Evolutionary conservation across 2,113 vertebrate genomes (phyloP).

Genomic region (Tragelaphus buxtoni): DNA sequence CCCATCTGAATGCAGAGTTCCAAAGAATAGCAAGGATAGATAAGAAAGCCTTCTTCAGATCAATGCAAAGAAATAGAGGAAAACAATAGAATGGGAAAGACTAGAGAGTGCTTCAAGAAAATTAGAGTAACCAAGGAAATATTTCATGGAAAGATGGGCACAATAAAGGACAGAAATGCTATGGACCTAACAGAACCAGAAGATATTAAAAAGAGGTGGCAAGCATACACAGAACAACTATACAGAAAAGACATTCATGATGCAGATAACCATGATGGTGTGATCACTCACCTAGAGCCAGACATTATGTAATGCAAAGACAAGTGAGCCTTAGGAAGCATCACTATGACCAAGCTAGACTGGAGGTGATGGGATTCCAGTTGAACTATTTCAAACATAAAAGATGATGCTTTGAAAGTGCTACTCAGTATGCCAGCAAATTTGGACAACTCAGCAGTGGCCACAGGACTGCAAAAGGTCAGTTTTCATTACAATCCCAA

Average conservation of each 20-base stretch:
- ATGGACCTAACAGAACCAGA: background rate
- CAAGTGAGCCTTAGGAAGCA: background rate
- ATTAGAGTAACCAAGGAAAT: background rate
- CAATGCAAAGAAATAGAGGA: background rate
- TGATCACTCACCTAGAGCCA: background rate
- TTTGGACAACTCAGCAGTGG: background rate
- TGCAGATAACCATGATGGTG: background rate
- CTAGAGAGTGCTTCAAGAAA: background rate
- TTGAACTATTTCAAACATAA: background rate
- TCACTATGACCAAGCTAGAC: background rate
- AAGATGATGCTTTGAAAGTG: background rate
- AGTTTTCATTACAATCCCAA: background rate
- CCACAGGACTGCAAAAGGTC: background rate
- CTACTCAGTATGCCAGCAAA: background rate
- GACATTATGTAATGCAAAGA: background rate
- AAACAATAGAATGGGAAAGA: background rate
- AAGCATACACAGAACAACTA: background rate
- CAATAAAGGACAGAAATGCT: background rate
- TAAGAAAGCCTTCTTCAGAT: background rate
- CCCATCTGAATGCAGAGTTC: background rate
- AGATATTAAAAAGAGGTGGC: background rate
- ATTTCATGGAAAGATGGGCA: background rate
- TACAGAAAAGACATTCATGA: background rate
- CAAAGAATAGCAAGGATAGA: background rate
- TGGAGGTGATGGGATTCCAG: background rate